These are phyloP conservation scores for Aleiodes sp. DNA, from an alignment of 1,140 invertebrate genomes.

Conservation along the genomic window DNA sequence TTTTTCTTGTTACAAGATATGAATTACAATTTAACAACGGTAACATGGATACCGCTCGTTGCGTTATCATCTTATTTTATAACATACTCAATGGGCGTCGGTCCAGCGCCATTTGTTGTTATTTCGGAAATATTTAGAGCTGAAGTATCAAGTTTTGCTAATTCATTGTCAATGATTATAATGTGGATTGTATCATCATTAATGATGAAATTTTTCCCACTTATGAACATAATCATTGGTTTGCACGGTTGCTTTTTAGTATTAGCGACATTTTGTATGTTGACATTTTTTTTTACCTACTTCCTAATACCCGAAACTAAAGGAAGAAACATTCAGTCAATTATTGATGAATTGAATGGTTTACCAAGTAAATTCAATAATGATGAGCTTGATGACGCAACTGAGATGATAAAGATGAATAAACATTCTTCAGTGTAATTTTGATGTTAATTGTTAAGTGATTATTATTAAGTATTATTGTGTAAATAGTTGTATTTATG, in stretches of 20 bases:
- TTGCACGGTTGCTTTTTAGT: conserved; percentile 57
- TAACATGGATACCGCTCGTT: conserved; percentile 67
- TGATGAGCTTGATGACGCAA: conserved; percentile 28
- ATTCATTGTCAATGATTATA: conserved; percentile 61
- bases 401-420: conserved; percentile 8
- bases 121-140: conserved; percentile 72
- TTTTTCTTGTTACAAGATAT: conserved; percentile 60
- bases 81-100: conserved; percentile 64
- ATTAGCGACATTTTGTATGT: conserved; percentile 41
- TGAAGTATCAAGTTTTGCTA: conserved; percentile 63
- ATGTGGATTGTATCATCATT: conserved; percentile 68
- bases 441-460: no score
- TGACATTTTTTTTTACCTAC: conserved; percentile 50
- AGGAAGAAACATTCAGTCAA: conserved; percentile 69
- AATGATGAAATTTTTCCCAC: conserved; percentile 65
- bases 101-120: conserved; percentile 70
- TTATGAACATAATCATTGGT: conserved; percentile 45
- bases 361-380: conserved; percentile 25
- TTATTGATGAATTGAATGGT: conserved; percentile 58
- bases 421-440: not conserved
- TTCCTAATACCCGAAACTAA: conserved; percentile 74
- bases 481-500: no score
- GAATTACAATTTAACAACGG: conserved; percentile 47
- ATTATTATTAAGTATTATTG: no score
- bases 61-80: conserved; percentile 69